phyloP scores from a whole-genome alignment of 1,140 invertebrate species.

The Diploscapter pachys region DNA sequence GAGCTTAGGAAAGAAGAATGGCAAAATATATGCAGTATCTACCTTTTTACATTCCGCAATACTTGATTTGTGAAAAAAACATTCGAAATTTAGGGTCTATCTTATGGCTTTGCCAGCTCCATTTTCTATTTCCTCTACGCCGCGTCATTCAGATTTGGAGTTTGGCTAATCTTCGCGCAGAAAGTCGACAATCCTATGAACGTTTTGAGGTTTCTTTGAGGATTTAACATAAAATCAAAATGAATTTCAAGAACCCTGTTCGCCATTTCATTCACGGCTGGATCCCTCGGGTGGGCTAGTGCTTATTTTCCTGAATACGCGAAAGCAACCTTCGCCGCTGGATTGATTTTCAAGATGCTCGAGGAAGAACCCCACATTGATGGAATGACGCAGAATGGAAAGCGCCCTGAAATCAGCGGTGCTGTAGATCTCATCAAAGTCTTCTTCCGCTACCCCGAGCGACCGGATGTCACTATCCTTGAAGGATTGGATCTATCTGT shows the following conservation, averaged over 20 bases:
- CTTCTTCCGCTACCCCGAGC: slow-evolving; percentile 60
- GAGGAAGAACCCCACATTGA: slow-evolving; percentile 59
- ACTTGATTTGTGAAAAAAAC: no score
- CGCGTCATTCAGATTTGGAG: slow-evolving; percentile 63
- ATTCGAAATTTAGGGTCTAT: slow-evolving; percentile 34
- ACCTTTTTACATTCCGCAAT: no score
- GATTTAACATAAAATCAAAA: neutral
- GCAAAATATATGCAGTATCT: no score
- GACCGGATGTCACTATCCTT: slow-evolving; percentile 66
- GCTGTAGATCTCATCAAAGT: slow-evolving; percentile 59
- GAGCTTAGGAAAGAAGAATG: no score
- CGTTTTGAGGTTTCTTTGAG: slow-evolving; percentile 49
- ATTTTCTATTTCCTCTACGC: slow-evolving; percentile 63
- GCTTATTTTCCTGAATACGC: slow-evolving; percentile 61
- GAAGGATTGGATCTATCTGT: slow-evolving; percentile 62
- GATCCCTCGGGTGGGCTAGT: slow-evolving; percentile 56
- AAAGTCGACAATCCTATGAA: slow-evolving; percentile 45
- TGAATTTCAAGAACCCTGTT: slow-evolving; percentile 45
- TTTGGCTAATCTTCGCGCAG: slow-evolving; percentile 57
- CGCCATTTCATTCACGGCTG: slow-evolving; percentile 50
- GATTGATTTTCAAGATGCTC: slow-evolving; percentile 60
- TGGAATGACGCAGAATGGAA: slow-evolving; percentile 48
- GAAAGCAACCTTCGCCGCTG: slow-evolving; percentile 61
- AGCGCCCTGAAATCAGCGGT: slow-evolving; percentile 26
- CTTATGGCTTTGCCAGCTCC: slow-evolving; percentile 58